Conservation (phyloP, 2,113 vertebrate species). For the Psophia crepitans region DNA sequence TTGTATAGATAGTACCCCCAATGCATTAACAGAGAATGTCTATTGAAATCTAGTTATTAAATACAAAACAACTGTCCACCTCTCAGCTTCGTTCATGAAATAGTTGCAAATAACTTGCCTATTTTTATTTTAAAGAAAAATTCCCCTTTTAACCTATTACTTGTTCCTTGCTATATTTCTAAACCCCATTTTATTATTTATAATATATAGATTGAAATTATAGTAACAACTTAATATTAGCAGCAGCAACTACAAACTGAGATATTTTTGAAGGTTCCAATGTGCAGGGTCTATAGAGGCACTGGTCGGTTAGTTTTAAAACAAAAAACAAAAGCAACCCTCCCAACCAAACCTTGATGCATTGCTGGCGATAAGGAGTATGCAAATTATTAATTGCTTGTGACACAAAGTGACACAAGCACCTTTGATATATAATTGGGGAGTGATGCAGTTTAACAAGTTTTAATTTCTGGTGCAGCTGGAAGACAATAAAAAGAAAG, state of each 20-base stretch:
- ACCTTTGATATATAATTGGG: slow-evolving; percentile 68
- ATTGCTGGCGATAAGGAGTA: not conserved
- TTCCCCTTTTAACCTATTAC: not conserved
- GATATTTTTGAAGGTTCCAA: not conserved
- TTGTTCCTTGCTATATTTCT: not conserved
- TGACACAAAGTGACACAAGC: slow-evolving; percentile 46
- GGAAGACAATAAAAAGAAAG: slow-evolving; percentile 68
- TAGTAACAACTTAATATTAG: no score
- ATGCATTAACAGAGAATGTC: not conserved
- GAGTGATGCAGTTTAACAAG: slow-evolving; percentile 57
- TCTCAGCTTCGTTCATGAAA: not conserved
- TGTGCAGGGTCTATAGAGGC: not conserved
- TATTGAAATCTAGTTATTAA: not conserved
- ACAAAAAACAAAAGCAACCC: not conserved
- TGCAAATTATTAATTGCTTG: slow-evolving; percentile 48
- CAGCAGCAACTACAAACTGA: not conserved
- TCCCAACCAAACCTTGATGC: not conserved
- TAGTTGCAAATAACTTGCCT: not conserved
- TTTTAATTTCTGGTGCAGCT: slow-evolving; percentile 73
- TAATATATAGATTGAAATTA: no score
- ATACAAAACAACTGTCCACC: not conserved
- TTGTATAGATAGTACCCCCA: not conserved
- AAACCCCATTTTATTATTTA: not conserved
- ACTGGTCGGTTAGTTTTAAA: not conserved
- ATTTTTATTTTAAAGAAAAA: not conserved